Conservation (phyloP, 2,113 vertebrate species). For the Salvelinus sp. region DNA sequence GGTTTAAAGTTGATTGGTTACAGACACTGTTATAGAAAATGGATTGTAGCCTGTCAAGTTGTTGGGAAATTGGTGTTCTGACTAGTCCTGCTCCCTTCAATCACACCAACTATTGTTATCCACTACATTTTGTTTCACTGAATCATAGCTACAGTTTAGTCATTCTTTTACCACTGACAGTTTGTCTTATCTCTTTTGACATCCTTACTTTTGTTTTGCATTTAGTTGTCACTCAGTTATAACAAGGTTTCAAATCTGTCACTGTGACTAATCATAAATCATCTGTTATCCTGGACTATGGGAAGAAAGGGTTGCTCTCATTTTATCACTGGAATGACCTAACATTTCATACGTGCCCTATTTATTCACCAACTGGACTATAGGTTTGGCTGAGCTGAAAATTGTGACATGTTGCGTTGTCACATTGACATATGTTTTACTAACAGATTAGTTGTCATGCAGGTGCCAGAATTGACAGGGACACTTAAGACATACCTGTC, state of each 20-base stretch:
- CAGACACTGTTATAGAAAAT: too few species aligned
- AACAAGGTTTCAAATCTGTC: neutral
- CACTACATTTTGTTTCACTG: too few species aligned
- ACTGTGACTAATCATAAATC: neutral
- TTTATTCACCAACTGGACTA: conserved; percentile 5
- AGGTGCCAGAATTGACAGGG: conserved; percentile 6
- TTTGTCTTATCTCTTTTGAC: conserved; percentile 12
- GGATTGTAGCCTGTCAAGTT: too few species aligned
- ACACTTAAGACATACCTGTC: neutral
- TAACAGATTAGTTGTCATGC: conserved; percentile 1
- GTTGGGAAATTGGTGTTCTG: too few species aligned
- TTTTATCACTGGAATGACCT: conserved; percentile 18
- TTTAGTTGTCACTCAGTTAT: neutral
- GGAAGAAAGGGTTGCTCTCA: neutral
- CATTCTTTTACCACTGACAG: conserved; percentile 19
- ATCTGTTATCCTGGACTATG: neutral
- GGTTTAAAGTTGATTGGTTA: too few species aligned
- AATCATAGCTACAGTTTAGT: too few species aligned
- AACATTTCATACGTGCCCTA: neutral
- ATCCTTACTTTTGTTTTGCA: neutral
- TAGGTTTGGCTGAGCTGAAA: neutral
- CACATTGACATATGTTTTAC: neutral
- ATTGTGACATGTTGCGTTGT: neutral
- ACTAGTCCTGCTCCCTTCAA: too few species aligned
- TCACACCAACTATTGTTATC: too few species aligned